Conservation (phyloP, 2,888 invertebrate species). For the Osmoderma eremita region DNA sequence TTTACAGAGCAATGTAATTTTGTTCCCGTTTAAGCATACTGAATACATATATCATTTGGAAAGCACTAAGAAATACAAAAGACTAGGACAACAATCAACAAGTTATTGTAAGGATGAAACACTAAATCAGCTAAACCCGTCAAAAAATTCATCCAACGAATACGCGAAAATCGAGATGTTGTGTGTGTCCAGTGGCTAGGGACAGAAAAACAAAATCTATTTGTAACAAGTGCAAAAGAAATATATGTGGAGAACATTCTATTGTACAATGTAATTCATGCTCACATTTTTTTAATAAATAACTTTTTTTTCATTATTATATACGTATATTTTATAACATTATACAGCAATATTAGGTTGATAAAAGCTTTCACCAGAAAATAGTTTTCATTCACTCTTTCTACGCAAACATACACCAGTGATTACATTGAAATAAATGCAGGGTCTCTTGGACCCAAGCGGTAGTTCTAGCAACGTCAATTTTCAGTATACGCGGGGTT, state of each 20-base stretch:
- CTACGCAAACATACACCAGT: too few relatives aligned
- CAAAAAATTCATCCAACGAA: neutral
- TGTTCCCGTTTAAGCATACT: too few relatives aligned
- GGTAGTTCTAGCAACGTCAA: too few relatives aligned
- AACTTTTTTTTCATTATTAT: neutral
- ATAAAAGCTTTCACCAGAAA: too few relatives aligned
- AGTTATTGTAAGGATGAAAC: neutral
- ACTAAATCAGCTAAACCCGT: neutral
- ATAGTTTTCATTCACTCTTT: too few relatives aligned
- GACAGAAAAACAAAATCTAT: neutral
- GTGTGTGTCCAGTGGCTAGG: neutral
- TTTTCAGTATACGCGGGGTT: too few relatives aligned
- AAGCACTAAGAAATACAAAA: neutral
- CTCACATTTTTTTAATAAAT: neutral
- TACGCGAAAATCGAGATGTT: neutral
- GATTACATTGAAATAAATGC: too few relatives aligned
- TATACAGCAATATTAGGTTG: too few relatives aligned
- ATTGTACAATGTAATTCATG: neutral
- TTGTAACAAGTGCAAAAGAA: neutral
- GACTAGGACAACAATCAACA: neutral
- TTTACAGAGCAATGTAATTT: too few relatives aligned
- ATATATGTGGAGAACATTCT: neutral
- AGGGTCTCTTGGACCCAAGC: too few relatives aligned
- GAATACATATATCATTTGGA: neutral
- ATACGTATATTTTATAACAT: too few relatives aligned